phyloP scores from a whole-genome alignment of 2,888 invertebrate genomes.

The Diarsia dahlii region DNA sequence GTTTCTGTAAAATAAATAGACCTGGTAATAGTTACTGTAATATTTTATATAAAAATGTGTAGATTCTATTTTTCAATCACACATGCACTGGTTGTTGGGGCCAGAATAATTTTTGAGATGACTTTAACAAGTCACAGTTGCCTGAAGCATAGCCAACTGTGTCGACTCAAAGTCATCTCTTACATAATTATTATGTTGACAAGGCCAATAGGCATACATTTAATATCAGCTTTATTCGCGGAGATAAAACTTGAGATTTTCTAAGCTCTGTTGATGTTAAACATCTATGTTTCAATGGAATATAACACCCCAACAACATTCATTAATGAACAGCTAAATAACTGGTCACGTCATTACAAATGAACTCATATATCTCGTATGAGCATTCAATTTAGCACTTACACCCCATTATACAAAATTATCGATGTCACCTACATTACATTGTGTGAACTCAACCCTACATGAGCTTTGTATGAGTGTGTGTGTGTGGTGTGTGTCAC shows the following conservation, averaged over 20 bases:
- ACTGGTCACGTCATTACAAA: constrained; percentile 71
- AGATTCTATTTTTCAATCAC: no score
- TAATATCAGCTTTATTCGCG: neutral
- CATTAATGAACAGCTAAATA: constrained; percentile 14
- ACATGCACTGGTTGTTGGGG: no score
- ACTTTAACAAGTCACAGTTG: no score
- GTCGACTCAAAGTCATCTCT: neutral
- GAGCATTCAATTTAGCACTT: constrained; percentile 86
- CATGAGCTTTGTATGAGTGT: constrained; percentile 66
- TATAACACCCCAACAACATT: neutral
- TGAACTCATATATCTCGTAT: constrained; percentile 74
- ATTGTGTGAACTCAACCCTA: constrained; percentile 83
- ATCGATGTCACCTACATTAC: constrained; percentile 88
- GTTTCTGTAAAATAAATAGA: neutral
- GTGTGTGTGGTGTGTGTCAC: constrained; percentile 57
- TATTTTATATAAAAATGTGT: neutral
- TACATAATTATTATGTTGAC: neutral
- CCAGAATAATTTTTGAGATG: no score
- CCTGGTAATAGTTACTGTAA: neutral
- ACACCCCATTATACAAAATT: constrained; percentile 87
- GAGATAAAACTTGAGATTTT: neutral
- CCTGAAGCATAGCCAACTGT: neutral
- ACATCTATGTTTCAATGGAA: neutral
- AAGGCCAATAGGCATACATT: neutral
- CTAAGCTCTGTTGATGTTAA: neutral